Conservation (phyloP, 2,888 invertebrate genomes). For the Stenodema calcarata region DNA sequence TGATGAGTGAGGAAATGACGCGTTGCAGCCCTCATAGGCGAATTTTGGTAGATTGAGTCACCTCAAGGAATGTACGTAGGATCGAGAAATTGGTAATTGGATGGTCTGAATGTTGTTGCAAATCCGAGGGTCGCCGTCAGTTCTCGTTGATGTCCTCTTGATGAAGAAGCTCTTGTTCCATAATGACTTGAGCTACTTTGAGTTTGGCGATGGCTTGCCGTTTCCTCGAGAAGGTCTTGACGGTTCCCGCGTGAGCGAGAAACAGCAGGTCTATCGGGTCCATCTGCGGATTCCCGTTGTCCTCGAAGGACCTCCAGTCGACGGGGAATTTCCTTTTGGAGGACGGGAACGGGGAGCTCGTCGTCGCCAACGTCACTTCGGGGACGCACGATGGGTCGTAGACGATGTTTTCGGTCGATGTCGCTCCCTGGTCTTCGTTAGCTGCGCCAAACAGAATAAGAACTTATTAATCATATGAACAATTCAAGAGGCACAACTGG, state of each 20-base stretch:
- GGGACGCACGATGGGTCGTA: not conserved
- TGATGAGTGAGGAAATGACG: no score
- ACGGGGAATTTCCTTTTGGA: not conserved
- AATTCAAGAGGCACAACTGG: no score
- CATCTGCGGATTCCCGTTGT: not conserved
- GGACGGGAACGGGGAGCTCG: not conserved
- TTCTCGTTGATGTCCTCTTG: not conserved
- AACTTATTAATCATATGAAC: no score
- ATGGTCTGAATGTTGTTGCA: no score
- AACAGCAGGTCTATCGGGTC: constrained; percentile 1
- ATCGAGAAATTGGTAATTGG: no score
- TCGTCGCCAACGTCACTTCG: not conserved
- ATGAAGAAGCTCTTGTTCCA: not conserved
- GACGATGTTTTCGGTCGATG: not conserved
- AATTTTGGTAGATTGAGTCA: no score
- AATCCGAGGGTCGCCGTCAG: not conserved
- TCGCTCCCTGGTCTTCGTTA: not conserved
- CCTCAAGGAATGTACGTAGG: no score
- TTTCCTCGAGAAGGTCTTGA: not conserved
- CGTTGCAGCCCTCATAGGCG: no score
- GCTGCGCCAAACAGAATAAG: not conserved
- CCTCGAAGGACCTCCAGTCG: not conserved
- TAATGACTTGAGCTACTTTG: not conserved
- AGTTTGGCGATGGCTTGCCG: not conserved
- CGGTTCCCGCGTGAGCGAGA: not conserved